phyloP scores from a whole-genome alignment of 2,888 invertebrate genomes.

The Caprella mutica region DNA sequence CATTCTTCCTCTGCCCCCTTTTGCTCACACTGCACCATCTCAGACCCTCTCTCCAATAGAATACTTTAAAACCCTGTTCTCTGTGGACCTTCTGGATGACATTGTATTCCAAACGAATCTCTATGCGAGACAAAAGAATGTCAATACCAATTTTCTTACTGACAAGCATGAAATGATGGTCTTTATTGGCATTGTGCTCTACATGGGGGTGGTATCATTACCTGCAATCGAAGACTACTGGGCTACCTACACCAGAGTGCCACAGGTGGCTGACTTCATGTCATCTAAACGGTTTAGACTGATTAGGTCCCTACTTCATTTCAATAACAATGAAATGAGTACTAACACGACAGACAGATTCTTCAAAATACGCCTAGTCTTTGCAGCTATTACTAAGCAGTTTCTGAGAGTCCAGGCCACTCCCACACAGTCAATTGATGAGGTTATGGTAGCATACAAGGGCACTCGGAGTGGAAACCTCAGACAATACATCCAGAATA shows the following conservation, averaged over 20 bases:
- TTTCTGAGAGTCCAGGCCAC: slow-evolving; percentile 11
- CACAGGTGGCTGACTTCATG: slow-evolving; percentile 13
- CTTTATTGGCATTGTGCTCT: slow-evolving; percentile 7
- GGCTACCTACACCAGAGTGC: slow-evolving; percentile 8
- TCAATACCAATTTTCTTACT: slow-evolving; percentile 6
- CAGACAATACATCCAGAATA: no score
- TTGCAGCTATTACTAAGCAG: slow-evolving; percentile 9
- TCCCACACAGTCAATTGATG: slow-evolving; percentile 11
- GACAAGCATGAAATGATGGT: neutral
- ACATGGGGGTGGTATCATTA: slow-evolving; percentile 10
- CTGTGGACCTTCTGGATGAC: slow-evolving; percentile 7
- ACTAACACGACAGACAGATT: no score
- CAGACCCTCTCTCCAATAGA: neutral
- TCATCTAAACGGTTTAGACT: no score
- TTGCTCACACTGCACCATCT: neutral
- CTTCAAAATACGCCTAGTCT: slow-evolving; percentile 16
- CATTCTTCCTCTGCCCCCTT: neutral
- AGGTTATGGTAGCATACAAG: slow-evolving; percentile 20
- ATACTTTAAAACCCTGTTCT: slow-evolving; percentile 8
- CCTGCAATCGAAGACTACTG: slow-evolving; percentile 15
- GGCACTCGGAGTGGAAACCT: no score
- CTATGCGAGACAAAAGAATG: slow-evolving; percentile 11
- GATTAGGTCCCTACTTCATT: slow-evolving; percentile 7
- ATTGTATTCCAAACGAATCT: slow-evolving; percentile 15
- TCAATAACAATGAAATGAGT: slow-evolving; percentile 17